These are phyloP conservation scores for Diacarnus erythraeanus DNA, from an alignment of 37 sponge, comb jelly and placozoan species.

Conservation along the genomic window DNA sequence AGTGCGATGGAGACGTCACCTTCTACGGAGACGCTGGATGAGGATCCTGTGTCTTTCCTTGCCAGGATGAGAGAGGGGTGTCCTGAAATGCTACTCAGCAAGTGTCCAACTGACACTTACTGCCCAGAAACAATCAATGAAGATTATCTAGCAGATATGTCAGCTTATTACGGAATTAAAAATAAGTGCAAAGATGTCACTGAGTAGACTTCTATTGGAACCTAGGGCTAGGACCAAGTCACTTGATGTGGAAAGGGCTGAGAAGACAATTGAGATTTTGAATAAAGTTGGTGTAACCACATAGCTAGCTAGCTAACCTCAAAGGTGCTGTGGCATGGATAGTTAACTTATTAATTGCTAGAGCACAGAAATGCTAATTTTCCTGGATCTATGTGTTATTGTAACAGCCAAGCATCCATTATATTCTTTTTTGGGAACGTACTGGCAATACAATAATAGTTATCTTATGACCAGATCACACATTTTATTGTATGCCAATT, in stretches of 20 bases:
- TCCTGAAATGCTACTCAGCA: conserved; percentile 20
- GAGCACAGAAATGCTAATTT: neutral
- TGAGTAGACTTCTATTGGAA: conserved; percentile 23
- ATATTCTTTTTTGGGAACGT: no score
- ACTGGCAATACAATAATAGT: no score
- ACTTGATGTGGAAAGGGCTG: conserved; percentile 23
- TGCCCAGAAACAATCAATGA: conserved; percentile 23
- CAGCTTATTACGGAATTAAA: conserved; percentile 9
- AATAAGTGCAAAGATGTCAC: conserved; percentile 4
- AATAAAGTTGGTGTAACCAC: conserved; percentile 4
- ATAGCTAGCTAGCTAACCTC: no score
- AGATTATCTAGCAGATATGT: conserved; percentile 31
- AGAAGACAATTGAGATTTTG: conserved; percentile 1
- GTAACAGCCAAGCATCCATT: no score
- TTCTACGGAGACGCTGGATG: neutral
- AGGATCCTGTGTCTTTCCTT: conserved; percentile 36
- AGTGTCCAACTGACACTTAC: conserved; percentile 23
- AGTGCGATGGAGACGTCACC: no score
- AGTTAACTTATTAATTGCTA: no score
- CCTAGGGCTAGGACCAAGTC: conserved; percentile 21
- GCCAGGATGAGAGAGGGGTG: neutral
- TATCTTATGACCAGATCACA: no score
- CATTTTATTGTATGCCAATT: no score
- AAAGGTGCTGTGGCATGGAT: neutral
- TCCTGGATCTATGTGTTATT: no score